Evolutionary conservation across 2,113 vertebrate genomes (phyloP).

Genomic region (human): DNA sequence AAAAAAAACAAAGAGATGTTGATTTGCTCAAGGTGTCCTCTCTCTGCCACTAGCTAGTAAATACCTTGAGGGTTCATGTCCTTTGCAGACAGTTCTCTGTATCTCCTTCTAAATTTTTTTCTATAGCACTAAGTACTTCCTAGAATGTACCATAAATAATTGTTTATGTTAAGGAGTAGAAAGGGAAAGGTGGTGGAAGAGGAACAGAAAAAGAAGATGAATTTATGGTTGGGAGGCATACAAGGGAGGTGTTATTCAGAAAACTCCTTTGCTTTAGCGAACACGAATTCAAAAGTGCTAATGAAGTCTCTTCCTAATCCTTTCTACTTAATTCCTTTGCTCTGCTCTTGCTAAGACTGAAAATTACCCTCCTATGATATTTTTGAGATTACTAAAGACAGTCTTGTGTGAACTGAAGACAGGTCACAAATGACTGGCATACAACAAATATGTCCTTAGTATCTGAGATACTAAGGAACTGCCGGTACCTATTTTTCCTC

Average conservation of each 20-base stretch:
- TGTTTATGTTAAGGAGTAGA: background rate
- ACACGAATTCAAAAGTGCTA: background rate
- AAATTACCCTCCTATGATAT: background rate
- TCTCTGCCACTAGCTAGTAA: constrained; percentile 1
- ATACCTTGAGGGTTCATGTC: background rate
- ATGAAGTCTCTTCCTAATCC: background rate
- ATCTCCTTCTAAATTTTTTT: background rate
- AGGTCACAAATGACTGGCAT: background rate
- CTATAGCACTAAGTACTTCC: background rate
- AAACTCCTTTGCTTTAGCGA: background rate
- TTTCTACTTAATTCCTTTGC: background rate
- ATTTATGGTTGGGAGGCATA: background rate
- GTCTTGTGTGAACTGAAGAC: background rate
- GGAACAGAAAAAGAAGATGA: rapidly evolving
- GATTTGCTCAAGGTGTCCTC: background rate
- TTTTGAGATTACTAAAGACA: background rate
- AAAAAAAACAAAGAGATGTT: constrained; percentile 1
- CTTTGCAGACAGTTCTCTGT: background rate
- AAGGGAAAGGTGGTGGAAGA: background rate
- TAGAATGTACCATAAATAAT: constrained; percentile 22
- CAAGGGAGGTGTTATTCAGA: background rate
- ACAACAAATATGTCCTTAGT: background rate
- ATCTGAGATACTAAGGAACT: background rate
- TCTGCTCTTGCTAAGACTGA: background rate
- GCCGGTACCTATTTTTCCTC: background rate